Conservation (phyloP, 2,888 invertebrate genomes). For the Sarcophaga carnaria region DNA sequence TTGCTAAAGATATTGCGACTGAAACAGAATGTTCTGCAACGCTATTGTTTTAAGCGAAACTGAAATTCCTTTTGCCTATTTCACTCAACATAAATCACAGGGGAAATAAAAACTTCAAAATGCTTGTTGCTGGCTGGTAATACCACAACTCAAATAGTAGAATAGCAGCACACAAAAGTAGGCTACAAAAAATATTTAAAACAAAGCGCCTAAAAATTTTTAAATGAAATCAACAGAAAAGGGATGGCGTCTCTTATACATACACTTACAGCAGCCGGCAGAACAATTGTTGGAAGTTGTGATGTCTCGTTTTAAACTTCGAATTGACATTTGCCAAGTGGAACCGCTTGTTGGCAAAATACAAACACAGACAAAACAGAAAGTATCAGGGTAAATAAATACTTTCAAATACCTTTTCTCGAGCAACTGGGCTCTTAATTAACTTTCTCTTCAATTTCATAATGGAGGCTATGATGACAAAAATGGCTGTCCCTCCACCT, state of each 20-base stretch:
- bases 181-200: background rate
- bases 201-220: background rate
- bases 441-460: constrained; percentile 45
- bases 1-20: background rate
- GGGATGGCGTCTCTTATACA: background rate
- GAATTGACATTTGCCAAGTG: constrained; percentile 68
- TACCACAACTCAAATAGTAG: constrained; percentile 20
- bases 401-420: background rate
- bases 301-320: constrained; percentile 55
- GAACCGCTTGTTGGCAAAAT: constrained; percentile 45
- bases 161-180: constrained; percentile 7
- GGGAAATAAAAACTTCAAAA: constrained; percentile 68
- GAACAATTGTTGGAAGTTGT: constrained; percentile 9
- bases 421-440: too few species aligned
- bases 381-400: background rate
- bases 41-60: background rate
- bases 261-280: background rate
- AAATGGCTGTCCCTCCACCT: too few species aligned
- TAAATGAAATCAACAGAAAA: too few species aligned
- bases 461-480: too few species aligned
- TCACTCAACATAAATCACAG: constrained; percentile 66
- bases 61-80: too few species aligned
- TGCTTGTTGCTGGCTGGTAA: constrained; percentile 25
- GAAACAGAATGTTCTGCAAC: background rate
- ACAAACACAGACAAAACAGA: background rate